Evolutionary conservation across 2,113 vertebrate genomes (phyloP).

Genomic region (Clupea harengus): DNA sequence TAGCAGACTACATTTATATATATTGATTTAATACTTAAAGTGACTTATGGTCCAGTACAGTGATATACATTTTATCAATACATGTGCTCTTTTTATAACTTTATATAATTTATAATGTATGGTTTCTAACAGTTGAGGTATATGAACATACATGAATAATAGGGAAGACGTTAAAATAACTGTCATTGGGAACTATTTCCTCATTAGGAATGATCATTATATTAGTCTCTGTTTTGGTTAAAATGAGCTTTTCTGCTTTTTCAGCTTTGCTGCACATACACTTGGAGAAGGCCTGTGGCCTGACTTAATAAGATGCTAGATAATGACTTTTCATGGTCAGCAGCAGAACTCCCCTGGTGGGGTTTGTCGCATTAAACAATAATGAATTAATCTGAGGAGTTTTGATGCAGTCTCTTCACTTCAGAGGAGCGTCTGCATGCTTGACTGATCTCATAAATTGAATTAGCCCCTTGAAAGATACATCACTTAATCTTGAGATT

Average conservation of each 20-base stretch:
- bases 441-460: neutral
- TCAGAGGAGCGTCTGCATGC: neutral
- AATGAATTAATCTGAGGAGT: neutral
- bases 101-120: no score
- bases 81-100: no score
- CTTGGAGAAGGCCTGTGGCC: neutral
- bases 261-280: neutral
- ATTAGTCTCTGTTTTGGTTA: neutral
- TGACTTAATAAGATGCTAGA: neutral
- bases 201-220: neutral
- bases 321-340: slow-evolving; percentile 17
- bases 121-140: neutral
- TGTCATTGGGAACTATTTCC: neutral
- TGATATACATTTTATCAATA: no score
- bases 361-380: neutral
- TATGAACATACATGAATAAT: neutral
- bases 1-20: neutral
- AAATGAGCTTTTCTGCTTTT: neutral
- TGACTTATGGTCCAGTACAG: no score
- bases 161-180: neutral
- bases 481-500: slow-evolving; percentile 2
- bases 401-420: neutral
- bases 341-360: neutral
- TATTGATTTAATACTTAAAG: neutral
- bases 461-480: neutral